Percentiles rank a stretch among this genome's conserved stretches.
These are phyloP conservation scores for Drosophila affinis DNA, from an alignment of 2,888 invertebrate genomes.

Conservation along the genomic window DNA sequence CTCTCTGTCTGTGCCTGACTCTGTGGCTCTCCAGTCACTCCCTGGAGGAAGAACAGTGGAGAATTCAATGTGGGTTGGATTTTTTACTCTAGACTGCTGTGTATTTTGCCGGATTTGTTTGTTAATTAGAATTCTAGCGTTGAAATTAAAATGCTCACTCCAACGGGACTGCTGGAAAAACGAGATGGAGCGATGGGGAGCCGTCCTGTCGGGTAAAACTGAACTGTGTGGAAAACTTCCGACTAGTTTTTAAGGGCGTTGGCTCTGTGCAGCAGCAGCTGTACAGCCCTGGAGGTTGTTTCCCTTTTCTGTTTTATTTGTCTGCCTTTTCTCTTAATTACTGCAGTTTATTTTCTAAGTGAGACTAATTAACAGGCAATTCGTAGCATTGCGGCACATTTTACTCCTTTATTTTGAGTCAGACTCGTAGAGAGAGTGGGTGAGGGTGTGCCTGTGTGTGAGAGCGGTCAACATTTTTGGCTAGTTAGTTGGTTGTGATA, in stretches of 20 bases:
- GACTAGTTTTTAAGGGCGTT: slow-evolving; percentile 46
- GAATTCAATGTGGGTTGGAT: slow-evolving; percentile 33
- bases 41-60: slow-evolving; percentile 22
- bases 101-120: slow-evolving; percentile 81
- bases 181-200: background rate
- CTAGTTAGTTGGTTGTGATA: slow-evolving; percentile 64
- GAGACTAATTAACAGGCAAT: slow-evolving; percentile 83
- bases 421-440: background rate
- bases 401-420: background rate
- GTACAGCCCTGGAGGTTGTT: slow-evolving; percentile 39
- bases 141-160: slow-evolving; percentile 77
- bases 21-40: slow-evolving; percentile 25
- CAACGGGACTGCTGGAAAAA: slow-evolving; percentile 4
- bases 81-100: slow-evolving; percentile 56
- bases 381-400: slow-evolving; percentile 73
- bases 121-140: slow-evolving; percentile 83
- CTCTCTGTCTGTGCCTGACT: slow-evolving; percentile 1
- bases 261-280: slow-evolving; percentile 14
- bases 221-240: slow-evolving; percentile 17
- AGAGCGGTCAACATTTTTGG: slow-evolving; percentile 66
- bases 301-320: slow-evolving; percentile 36
- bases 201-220: background rate
- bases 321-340: slow-evolving; percentile 80
- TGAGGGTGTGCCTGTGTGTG: slow-evolving; percentile 45
- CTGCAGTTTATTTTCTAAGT: slow-evolving; percentile 84